Conservation (phyloP, 2,113 vertebrate species). For the Tupaia chinensis region DNA sequence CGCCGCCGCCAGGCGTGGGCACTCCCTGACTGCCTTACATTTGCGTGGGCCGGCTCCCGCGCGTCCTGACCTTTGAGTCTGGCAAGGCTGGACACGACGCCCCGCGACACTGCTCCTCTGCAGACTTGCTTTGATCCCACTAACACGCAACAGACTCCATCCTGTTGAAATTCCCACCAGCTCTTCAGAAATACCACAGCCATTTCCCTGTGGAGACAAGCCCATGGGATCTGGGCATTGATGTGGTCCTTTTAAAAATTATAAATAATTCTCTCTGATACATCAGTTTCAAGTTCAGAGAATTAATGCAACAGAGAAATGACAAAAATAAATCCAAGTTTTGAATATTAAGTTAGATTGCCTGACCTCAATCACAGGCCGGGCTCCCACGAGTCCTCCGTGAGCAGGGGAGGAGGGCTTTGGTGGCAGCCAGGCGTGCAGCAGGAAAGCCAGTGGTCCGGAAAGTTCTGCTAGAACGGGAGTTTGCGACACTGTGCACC, state of each 20-base stretch:
- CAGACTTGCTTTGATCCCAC: slow-evolving; percentile 48
- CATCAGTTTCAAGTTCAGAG: slow-evolving; percentile 61
- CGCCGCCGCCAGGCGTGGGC: not conserved
- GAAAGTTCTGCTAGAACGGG: not conserved
- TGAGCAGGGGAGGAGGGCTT: not conserved
- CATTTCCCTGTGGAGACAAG: slow-evolving; percentile 60
- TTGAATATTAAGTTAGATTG: slow-evolving; percentile 44
- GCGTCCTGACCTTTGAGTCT: not conserved
- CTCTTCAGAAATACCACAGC: slow-evolving; percentile 69
- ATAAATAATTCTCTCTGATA: slow-evolving; percentile 77
- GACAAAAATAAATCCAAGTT: slow-evolving; percentile 50
- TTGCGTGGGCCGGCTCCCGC: not conserved
- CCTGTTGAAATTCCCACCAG: slow-evolving; percentile 67
- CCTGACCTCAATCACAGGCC: slow-evolving; percentile 34
- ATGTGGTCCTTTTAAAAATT: slow-evolving; percentile 75
- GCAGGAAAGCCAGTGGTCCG: not conserved
- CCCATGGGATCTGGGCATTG: slow-evolving; percentile 52
- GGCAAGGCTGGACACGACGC: not conserved
- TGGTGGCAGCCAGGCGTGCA: not conserved
- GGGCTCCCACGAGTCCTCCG: not conserved
- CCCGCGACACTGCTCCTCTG: not conserved
- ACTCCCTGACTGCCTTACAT: not conserved
- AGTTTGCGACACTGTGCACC: not conserved
- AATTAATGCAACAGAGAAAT: slow-evolving; percentile 58
- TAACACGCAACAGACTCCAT: slow-evolving; percentile 20